phyloP scores from a whole-genome alignment of 2,797 vertebrate genomes.

The Hydrocynus forskahlii region DNA sequence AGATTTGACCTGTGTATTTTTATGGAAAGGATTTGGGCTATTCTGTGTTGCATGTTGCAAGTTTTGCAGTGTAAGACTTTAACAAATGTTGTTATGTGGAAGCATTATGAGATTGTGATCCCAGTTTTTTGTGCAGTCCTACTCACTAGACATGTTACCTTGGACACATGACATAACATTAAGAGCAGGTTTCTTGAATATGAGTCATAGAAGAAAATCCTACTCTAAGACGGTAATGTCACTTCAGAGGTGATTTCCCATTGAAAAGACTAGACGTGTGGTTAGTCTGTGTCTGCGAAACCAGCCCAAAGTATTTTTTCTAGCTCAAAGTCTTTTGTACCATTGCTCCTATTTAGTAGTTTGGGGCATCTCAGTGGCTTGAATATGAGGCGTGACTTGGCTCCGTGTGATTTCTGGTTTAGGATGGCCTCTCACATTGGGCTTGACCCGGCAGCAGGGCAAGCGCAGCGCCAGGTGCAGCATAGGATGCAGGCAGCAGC shows the following conservation, averaged over 20 bases:
- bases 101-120: too few species aligned
- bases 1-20: too few species aligned
- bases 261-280: not conserved
- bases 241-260: not conserved
- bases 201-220: not conserved
- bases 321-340: not conserved
- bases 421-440: constrained; percentile 19
- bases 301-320: not conserved
- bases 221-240: not conserved
- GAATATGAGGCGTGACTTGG: constrained; percentile 18
- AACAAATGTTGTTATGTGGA: too few species aligned
- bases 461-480: constrained; percentile 54
- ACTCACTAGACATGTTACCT: too few species aligned
- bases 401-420: constrained; percentile 39
- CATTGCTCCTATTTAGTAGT: not conserved
- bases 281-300: not conserved
- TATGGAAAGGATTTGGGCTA: too few species aligned
- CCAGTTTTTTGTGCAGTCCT: too few species aligned
- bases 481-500: constrained; percentile 56
- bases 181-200: too few species aligned
- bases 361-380: constrained; percentile 1
- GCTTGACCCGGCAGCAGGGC: constrained; percentile 49
- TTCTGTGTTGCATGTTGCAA: too few species aligned
- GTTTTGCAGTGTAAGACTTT: too few species aligned
- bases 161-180: too few species aligned